Conservation (phyloP, 2,113 vertebrate genomes). For the Lichenostomus cassidix region DNA sequence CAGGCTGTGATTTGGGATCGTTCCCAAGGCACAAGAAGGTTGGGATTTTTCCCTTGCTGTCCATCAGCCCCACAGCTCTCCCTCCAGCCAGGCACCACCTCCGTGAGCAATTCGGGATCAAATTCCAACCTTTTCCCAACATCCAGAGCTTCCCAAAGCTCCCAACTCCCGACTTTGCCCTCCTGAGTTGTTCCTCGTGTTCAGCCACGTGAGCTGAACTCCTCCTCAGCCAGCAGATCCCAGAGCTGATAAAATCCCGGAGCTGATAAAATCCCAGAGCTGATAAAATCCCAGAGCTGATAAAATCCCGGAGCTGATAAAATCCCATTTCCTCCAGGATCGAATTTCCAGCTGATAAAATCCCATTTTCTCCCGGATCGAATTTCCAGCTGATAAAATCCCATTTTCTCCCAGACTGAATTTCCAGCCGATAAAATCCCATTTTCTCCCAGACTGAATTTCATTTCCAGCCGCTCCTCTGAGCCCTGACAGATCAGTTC, state of each 20-base stretch:
- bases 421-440: not conserved
- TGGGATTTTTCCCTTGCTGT: not conserved
- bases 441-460: not conserved
- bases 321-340: not conserved
- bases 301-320: too few species aligned
- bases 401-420: too few species aligned
- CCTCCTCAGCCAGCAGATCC: not conserved
- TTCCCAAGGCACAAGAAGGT: too few species aligned
- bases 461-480: not conserved
- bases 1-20: not conserved
- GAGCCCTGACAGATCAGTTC: not conserved
- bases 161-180: not conserved
- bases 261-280: too few species aligned
- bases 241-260: not conserved
- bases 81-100: too few species aligned
- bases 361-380: not conserved
- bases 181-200: too few species aligned
- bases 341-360: not conserved
- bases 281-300: too few species aligned
- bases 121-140: not conserved
- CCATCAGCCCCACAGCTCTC: not conserved
- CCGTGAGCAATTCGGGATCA: rapidly evolving
- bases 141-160: not conserved
- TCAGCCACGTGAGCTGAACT: not conserved
- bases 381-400: not conserved